Conservation (phyloP, 2,888 invertebrate genomes). For the Laspeyria flexula region DNA sequence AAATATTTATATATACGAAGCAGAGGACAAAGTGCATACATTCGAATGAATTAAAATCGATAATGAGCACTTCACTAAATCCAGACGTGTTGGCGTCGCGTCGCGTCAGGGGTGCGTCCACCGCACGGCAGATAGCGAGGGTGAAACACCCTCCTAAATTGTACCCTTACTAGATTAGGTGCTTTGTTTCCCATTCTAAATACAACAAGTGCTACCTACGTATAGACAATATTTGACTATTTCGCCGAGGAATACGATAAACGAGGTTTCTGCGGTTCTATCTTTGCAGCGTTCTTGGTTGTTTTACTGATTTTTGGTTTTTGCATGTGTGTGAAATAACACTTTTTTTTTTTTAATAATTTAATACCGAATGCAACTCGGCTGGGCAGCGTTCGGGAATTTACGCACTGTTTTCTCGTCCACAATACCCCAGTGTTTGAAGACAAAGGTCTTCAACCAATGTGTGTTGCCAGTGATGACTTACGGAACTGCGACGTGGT, state of each 20-base stretch:
- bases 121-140: constrained; percentile 25
- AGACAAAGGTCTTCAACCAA: too few species aligned
- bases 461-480: too few species aligned
- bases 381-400: too few species aligned
- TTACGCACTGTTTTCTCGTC: too few species aligned
- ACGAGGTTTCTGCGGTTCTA: not conserved
- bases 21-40: constrained; percentile 34
- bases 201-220: constrained; percentile 41
- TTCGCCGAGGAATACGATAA: not conserved
- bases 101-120: constrained; percentile 34
- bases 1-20: constrained; percentile 21
- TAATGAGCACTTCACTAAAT: constrained; percentile 51
- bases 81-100: constrained; percentile 54
- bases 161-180: constrained; percentile 56
- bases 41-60: constrained; percentile 57
- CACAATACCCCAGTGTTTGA: too few species aligned
- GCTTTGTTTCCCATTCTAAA: constrained; percentile 56
- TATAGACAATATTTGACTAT: constrained; percentile 27
- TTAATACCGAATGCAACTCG: too few species aligned
- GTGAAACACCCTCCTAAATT: constrained; percentile 52
- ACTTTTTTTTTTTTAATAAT: too few species aligned
- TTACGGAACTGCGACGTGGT: too few species aligned
- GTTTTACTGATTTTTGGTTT: too few species aligned
- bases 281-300: not conserved
- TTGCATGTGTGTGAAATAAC: too few species aligned